These are phyloP conservation scores for Calameuta idolon DNA, from an alignment of 2,888 invertebrate genomes.

Conservation along the genomic window DNA sequence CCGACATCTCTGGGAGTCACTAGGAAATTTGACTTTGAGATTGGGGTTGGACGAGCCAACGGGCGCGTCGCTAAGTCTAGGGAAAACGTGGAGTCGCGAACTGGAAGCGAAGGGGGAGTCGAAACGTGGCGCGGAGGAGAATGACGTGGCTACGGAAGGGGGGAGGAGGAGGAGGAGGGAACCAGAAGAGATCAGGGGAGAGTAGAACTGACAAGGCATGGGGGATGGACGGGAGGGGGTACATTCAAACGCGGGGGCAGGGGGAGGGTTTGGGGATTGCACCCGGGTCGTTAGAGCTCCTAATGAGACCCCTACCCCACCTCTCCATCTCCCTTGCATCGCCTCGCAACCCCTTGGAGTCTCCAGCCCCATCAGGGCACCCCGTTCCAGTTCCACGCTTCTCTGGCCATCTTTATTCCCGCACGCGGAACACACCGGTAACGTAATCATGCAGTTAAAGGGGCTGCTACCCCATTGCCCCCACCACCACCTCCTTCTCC, in stretches of 20 bases:
- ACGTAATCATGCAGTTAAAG: constrained; percentile 44
- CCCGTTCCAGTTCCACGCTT: constrained; percentile 21
- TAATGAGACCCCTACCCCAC: constrained; percentile 53
- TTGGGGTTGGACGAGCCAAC: constrained; percentile 31
- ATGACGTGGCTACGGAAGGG: neutral
- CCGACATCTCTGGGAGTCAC: constrained; percentile 42
- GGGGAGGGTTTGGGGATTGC: constrained; percentile 45
- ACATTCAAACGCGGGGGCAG: constrained; percentile 49
- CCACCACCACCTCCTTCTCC: too few species aligned
- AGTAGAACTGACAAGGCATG: constrained; percentile 26
- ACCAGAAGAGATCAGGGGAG: constrained; percentile 32
- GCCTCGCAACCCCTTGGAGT: constrained; percentile 30
- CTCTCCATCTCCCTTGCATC: neutral
- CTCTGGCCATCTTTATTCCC: constrained; percentile 36
- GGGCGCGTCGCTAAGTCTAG: neutral
- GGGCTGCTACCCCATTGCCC: constrained; percentile 17
- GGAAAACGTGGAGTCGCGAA: too few species aligned
- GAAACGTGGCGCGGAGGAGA: constrained; percentile 9
- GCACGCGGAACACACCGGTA: constrained; percentile 32
- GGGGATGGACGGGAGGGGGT: constrained; percentile 32
- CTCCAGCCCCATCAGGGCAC: constrained; percentile 24
- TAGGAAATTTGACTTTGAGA: constrained; percentile 63
- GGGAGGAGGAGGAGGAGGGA: constrained; percentile 19
- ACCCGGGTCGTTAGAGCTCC: constrained; percentile 66
- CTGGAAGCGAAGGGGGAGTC: constrained; percentile 21